Percentiles rank a stretch among this genome's conserved stretches.
Evolutionary conservation across 2,113 vertebrate genomes (phyloP).

Genomic region (Aramus guarauna): DNA sequence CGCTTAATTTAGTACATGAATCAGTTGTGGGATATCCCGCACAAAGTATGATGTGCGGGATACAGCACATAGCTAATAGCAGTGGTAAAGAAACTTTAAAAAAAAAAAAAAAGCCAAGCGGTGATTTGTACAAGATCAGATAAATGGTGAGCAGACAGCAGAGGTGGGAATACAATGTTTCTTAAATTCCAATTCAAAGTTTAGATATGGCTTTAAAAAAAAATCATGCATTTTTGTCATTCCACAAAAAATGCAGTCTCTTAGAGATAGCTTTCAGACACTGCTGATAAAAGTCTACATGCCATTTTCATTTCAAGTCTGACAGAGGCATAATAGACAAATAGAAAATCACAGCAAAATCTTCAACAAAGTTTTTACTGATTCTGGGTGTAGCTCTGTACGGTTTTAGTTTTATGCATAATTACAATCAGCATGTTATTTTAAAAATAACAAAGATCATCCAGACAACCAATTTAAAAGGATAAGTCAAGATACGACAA

Average conservation of each 20-base stretch:
- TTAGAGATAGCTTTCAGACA: not conserved
- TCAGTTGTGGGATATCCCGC: not conserved
- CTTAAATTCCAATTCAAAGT: not conserved
- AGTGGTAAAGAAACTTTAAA: not conserved
- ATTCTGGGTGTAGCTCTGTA: not conserved
- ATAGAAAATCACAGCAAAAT: not conserved
- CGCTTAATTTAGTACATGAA: not conserved
- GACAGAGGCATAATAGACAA: not conserved
- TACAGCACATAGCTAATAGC: not conserved
- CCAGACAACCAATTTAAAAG: not conserved
- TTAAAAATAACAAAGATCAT: not conserved
- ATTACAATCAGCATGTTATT: not conserved
- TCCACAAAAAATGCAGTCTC: not conserved
- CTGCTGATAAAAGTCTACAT: not conserved
- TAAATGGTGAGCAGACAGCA: not conserved
- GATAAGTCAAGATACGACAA: not conserved
- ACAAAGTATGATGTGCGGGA: not conserved
- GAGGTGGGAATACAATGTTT: not conserved
- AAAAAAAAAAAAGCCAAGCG: not conserved
- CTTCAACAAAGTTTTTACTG: not conserved
- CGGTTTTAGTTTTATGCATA: not conserved
- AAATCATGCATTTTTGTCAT: not conserved
- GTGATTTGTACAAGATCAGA: not conserved
- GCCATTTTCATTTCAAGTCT: not conserved
- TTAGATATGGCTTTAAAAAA: not conserved